Conservation (phyloP, 2,113 vertebrate species). For the Melanerpes aurifrons region DNA sequence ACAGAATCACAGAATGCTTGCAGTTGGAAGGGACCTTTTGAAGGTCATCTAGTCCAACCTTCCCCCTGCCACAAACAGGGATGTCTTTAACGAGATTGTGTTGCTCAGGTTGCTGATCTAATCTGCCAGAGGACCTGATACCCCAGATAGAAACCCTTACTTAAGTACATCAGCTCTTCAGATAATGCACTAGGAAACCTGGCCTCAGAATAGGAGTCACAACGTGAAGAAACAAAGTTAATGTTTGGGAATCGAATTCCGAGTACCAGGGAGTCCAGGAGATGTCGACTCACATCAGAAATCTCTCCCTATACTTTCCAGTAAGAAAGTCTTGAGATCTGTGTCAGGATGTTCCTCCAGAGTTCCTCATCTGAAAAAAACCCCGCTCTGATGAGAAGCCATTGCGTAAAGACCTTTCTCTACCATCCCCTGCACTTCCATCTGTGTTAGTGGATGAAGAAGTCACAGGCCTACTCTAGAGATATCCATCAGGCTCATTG, state of each 20-base stretch:
- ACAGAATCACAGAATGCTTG: too few species aligned
- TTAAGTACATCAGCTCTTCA: background rate
- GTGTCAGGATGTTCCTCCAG: background rate
- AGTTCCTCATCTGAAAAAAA: background rate
- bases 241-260: background rate
- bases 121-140: background rate
- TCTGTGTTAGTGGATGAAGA: background rate
- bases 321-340: background rate
- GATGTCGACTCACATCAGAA: rapidly evolving
- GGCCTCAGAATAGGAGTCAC: background rate
- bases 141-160: background rate
- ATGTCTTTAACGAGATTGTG: too few species aligned
- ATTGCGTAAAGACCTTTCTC: background rate
- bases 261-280: background rate
- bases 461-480: background rate
- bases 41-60: too few species aligned
- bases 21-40: too few species aligned
- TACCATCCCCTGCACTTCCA: background rate
- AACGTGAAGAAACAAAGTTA: background rate
- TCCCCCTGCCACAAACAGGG: too few species aligned
- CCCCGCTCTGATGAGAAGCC: background rate
- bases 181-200: background rate
- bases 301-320: background rate
- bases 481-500: background rate
- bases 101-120: too few species aligned